These are phyloP conservation scores for Prinia subflava DNA, from an alignment of 2,113 vertebrate species.

Conservation along the genomic window DNA sequence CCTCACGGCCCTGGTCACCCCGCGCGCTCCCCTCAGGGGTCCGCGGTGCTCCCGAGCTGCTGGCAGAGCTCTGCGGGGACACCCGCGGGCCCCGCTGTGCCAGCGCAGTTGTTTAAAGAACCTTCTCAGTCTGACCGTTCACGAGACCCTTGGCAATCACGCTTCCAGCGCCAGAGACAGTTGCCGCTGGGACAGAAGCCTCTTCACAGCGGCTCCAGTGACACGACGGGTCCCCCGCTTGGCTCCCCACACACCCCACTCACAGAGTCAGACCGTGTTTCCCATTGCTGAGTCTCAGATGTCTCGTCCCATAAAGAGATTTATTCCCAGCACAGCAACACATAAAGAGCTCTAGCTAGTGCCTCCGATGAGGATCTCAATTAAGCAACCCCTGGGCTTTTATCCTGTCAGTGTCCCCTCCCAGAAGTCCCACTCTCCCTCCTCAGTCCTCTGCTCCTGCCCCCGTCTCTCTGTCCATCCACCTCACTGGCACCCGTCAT, in stretches of 20 bases:
- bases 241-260: not conserved
- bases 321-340: not conserved
- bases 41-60: not conserved
- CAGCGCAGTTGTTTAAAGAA: not conserved
- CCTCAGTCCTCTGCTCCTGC: not conserved
- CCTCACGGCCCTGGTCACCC: not conserved
- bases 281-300: not conserved
- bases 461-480: not conserved
- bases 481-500: not conserved
- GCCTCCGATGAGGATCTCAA: not conserved
- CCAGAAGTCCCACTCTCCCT: not conserved
- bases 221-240: not conserved
- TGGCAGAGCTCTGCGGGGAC: too few species aligned
- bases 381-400: not conserved
- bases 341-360: not conserved
- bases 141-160: not conserved
- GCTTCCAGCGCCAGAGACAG: not conserved
- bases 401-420: not conserved
- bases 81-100: too few species aligned
- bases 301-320: not conserved
- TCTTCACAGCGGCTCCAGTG: not conserved
- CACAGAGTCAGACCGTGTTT: not conserved
- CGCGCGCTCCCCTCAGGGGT: too few species aligned
- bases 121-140: not conserved
- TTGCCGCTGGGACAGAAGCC: not conserved